Base-by-base conservation (phyloP, 2,888 invertebrate species). In the Perizoma flavofasciatum region DNA sequence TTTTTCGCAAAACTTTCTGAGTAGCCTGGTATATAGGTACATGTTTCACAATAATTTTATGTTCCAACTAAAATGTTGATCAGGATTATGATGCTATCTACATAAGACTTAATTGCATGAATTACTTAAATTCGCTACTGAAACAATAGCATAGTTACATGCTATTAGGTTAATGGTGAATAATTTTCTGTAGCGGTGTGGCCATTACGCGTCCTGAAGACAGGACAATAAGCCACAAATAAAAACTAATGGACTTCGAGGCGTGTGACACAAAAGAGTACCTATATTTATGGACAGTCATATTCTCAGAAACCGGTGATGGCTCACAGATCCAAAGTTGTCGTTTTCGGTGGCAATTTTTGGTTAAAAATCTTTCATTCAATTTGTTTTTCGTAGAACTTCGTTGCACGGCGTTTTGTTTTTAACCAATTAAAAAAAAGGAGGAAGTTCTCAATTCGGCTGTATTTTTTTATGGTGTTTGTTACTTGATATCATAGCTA, bases 141-240 rank as follows among this genome's bases (percentile, higher is more conserved):
- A 35, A 11, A 65, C 59, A 52, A 57, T 49, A 57, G 49, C 47
- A 55, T n/a, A n/a, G n/a, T n/a, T n/a, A 57, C 60, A 61, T 51
- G 59, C 60, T 60, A 66, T 63, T 63, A 64, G 59, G 47, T 50
- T 65, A 68, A 65, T 67, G 64, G 62, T 53, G 60, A 69, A 65
- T 69, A 63, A 66, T 86, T 85, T 84, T 83, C 82, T 79, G 81
- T 75, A 77, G 58, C 52, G 55, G 55, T 72, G 72, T 70, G 63
- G 54, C 53, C 44, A 51, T 51, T 51, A 5, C 39, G 49, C 53
- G 59, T 54, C 65, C 57, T 58, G 40, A 56, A 75, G 73, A 69
- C 75, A 78, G 83, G 83, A 85, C 86, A 86, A 86, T 82, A 79
- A 71, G 74, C 73, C 78, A 77, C 85, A 86, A 84, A 85, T 85